phyloP scores from a whole-genome alignment of 2,888 invertebrate genomes.

The Trichopria drosophilae region DNA sequence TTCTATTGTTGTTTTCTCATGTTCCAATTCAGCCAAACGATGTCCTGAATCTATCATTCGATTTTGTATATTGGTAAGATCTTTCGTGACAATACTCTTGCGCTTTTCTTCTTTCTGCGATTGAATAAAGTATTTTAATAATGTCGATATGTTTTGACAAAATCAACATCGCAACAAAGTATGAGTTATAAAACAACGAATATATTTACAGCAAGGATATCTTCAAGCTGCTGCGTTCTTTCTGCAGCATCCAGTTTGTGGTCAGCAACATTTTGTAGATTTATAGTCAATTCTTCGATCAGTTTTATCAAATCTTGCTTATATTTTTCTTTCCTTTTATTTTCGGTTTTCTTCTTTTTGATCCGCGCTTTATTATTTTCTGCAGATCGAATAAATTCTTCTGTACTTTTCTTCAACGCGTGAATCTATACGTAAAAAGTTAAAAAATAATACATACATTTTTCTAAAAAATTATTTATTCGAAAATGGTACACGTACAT shows the following conservation, averaged over 20 bases:
- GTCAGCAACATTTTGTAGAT: constrained; percentile 61
- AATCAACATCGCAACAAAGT: too few relatives aligned
- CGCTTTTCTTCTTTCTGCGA: constrained; percentile 50
- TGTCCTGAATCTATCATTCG: constrained; percentile 37
- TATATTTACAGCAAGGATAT: constrained; percentile 61
- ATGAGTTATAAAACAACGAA: too few relatives aligned
- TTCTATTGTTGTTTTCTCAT: constrained; percentile 41
- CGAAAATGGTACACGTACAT: constrained; percentile 51
- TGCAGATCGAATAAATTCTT: constrained; percentile 33
- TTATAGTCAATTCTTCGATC: constrained; percentile 60
- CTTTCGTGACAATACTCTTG: constrained; percentile 40
- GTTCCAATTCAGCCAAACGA: constrained; percentile 42
- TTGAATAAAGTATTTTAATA: too few relatives aligned
- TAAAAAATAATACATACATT: too few relatives aligned
- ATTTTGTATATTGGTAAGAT: constrained; percentile 44
- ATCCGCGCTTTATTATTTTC: constrained; percentile 35
- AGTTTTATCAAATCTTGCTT: constrained; percentile 43
- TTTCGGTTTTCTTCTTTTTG: constrained; percentile 36
- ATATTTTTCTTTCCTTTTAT: constrained; percentile 31
- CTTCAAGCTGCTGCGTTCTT: constrained; percentile 64
- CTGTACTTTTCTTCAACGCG: constrained; percentile 35
- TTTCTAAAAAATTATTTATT: too few relatives aligned
- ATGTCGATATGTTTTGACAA: too few relatives aligned
- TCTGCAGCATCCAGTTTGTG: constrained; percentile 64
- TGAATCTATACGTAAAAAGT: constrained; percentile 37